These are phyloP conservation scores for Crocodylus rhombifer DNA, from an alignment of 2,797 vertebrate genomes.

Conservation along the genomic window DNA sequence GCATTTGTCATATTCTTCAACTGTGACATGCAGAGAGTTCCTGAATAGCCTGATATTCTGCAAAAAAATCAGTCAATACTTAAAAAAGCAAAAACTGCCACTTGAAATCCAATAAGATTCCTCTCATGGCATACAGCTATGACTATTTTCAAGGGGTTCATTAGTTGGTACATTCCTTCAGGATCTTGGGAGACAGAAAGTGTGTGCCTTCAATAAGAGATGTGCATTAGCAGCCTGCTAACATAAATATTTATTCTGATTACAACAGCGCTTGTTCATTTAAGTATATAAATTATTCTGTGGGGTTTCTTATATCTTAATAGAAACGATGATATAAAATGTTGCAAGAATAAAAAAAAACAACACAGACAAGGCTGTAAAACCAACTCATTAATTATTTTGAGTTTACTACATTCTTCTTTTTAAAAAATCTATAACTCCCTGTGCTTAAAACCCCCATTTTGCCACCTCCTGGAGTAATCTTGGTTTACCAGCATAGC, in stretches of 20 bases:
- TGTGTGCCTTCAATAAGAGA: not conserved
- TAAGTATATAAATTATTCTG: not conserved
- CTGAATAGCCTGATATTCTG: not conserved
- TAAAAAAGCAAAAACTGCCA: not conserved
- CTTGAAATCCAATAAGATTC: not conserved
- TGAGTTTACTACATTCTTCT: not conserved
- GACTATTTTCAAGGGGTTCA: not conserved
- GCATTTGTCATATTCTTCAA: not conserved
- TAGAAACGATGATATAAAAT: no score
- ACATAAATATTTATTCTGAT: not conserved
- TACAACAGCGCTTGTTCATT: not conserved
- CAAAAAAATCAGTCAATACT: not conserved
- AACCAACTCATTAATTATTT: not conserved
- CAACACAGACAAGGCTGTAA: not conserved
- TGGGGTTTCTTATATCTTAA: not conserved
- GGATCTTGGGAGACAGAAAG: not conserved
- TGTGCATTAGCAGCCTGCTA: accelerated
- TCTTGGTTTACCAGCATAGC: not conserved
- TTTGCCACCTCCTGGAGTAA: not conserved
- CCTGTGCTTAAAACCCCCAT: not conserved
- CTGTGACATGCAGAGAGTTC: not conserved
- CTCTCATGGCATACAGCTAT: not conserved
- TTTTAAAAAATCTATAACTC: not conserved
- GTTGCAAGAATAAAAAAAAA: no score
- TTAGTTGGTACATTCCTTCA: not conserved